Evolutionary conservation across 2,888 invertebrate genomes (phyloP), one percentile per base, ranked within the genome.

Genomic region (Hanleya hanleyi): DNA sequence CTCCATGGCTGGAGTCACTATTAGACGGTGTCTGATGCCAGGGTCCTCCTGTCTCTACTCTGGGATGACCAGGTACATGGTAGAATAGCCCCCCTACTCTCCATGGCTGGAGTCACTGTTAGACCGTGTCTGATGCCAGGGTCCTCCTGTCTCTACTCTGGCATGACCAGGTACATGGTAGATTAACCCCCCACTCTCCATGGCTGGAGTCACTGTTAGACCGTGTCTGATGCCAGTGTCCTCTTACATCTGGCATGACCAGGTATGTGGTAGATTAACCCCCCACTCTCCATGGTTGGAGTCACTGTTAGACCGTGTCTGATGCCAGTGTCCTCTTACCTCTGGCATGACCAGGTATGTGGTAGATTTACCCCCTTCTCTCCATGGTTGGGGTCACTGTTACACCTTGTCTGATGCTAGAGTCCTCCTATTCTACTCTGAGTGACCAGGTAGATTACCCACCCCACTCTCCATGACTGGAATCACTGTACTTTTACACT

Each of bases 381-480:
- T 89, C 33, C 77, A 86, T 38, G 88, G 87, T 37, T 88, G 88
- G 87, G 81, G 84, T 5, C 80, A 83, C 61, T 87, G 87, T 75
- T 77, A 77, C 65, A 82, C 81, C 29, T 81, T 82, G 26, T 72
- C 78, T 35, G 80, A 83, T 69, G 88, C 87, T 5, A 83, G 82
- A 70, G 75, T 78, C 62, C 80, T 89, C 32, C 75, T 89, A 6
- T 73, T 67, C 81, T 81, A 5, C 79, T 89, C 5, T 85, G 86
- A 69, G 69, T 69, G 69, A 69, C n/a, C n/a, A n/a, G n/a, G n/a
- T n/a, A n/a, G n/a, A n/a, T n/a, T n/a, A n/a, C n/a, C n/a, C n/a
- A n/a, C n/a, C n/a, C n/a, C n/a, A n/a, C n/a, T 6, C 77, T 89
- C 33, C 77, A 86, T 38, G 88, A 87, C 37, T 88, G 88, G 87